Percentiles rank a stretch among this genome's conserved stretches.
Conservation (phyloP, 2,113 vertebrate genomes). For the Callospermophilus lateralis region DNA sequence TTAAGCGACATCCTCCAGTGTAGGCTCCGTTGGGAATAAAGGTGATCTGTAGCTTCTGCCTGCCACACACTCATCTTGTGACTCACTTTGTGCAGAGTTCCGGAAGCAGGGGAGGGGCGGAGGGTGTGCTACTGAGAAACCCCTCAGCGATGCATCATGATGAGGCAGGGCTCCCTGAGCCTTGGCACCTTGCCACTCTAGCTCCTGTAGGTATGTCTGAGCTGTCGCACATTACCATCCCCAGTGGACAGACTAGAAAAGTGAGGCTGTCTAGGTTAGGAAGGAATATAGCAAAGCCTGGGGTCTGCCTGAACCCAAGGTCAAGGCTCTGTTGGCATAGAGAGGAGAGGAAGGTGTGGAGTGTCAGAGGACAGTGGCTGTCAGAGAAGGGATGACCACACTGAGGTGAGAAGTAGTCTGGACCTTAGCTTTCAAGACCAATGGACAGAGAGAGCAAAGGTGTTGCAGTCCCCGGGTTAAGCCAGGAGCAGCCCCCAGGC, state of each 20-base stretch:
- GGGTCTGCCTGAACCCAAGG: neutral
- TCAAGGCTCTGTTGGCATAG: neutral
- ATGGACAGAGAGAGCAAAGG: neutral
- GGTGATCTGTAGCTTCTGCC: neutral
- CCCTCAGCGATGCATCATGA: no score
- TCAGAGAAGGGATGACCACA: neutral
- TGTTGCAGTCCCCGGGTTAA: neutral
- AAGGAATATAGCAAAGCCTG: neutral
- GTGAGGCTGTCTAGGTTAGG: neutral
- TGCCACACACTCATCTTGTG: neutral
- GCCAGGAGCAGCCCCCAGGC: neutral
- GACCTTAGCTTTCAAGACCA: neutral
- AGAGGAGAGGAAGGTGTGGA: neutral
- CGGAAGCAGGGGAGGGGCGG: neutral
- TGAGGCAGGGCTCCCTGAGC: neutral
- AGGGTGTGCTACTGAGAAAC: neutral
- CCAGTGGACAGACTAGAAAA: neutral
- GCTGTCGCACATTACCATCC: rapidly evolving
- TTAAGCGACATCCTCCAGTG: neutral
- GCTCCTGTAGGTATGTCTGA: neutral
- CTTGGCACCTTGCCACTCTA: rapidly evolving
- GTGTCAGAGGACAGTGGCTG: neutral
- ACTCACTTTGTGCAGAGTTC: neutral
- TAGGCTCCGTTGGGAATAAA: neutral
- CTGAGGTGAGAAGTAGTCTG: neutral